These are phyloP conservation scores for Drosophila pseudoobscura DNA, from an alignment of 1,140 invertebrate genomes.

Conservation along the genomic window DNA sequence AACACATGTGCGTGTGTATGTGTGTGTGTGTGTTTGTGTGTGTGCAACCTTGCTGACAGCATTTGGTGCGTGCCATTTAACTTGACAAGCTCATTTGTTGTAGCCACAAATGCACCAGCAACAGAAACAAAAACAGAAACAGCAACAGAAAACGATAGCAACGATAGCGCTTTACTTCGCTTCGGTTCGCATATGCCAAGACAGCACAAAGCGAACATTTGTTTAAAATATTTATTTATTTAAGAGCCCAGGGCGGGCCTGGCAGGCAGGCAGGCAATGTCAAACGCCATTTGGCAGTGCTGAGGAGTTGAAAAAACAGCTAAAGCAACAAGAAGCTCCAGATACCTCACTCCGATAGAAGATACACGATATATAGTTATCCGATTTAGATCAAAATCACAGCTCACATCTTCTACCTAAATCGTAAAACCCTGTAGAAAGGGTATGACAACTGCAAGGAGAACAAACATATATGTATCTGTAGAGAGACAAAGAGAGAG, in stretches of 20 bases:
- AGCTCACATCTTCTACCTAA: too few relatives aligned
- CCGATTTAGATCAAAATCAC: too few relatives aligned
- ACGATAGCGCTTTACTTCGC: slow-evolving; percentile 24
- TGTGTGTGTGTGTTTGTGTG: slow-evolving; percentile 12
- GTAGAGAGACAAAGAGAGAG: slow-evolving; percentile 1
- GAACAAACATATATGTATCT: slow-evolving; percentile 23
- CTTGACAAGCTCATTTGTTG: slow-evolving; percentile 77
- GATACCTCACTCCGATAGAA: slow-evolving; percentile 6
- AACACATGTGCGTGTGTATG: background rate
- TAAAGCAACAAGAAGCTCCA: slow-evolving; percentile 3
- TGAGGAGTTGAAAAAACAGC: slow-evolving; percentile 6
- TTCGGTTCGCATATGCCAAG: slow-evolving; percentile 56
- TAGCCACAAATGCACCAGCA: slow-evolving; percentile 31
- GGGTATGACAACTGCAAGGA: background rate
- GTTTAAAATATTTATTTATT: slow-evolving; percentile 73
- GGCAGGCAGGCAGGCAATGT: slow-evolving; percentile 44
- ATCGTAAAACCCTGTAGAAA: too few relatives aligned
- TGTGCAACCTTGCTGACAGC: slow-evolving; percentile 52
- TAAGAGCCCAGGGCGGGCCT: slow-evolving; percentile 30
- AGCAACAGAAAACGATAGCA: slow-evolving; percentile 10
- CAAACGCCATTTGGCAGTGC: slow-evolving; percentile 59
- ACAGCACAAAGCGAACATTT: slow-evolving; percentile 67
- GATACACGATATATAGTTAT: background rate
- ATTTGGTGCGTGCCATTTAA: slow-evolving; percentile 73
- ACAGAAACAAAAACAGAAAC: slow-evolving; percentile 13